Conservation (phyloP, 2,797 vertebrate species). For the Pseudomugil tenellus region DNA sequence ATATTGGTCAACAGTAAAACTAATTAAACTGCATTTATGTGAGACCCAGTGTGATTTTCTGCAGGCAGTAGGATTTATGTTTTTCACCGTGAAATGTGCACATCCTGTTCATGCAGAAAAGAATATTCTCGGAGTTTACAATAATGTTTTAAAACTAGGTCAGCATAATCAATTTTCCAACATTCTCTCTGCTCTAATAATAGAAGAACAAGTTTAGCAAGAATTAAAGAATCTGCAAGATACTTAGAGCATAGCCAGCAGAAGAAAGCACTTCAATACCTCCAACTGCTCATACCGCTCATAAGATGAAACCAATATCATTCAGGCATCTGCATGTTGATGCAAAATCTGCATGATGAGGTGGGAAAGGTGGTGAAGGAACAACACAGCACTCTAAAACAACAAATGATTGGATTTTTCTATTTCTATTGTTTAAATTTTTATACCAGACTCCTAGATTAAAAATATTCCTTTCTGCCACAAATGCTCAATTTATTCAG, state of each 20-base stretch:
- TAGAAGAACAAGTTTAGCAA: conserved; percentile 26
- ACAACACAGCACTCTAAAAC: neutral
- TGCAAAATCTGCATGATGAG: neutral
- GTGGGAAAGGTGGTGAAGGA: neutral
- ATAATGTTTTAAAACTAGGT: conserved; percentile 58
- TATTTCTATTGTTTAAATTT: no score
- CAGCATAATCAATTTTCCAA: conserved; percentile 61
- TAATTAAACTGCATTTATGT: neutral
- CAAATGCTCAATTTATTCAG: neutral
- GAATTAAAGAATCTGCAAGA: conserved; percentile 20
- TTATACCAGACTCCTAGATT: no score
- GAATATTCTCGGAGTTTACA: conserved; percentile 18
- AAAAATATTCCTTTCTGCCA: neutral
- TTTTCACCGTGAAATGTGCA: neutral
- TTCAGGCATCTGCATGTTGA: no score
- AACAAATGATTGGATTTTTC: no score
- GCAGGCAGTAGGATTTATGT: neutral
- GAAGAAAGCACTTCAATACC: neutral
- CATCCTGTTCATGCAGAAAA: neutral
- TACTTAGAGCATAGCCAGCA: neutral
- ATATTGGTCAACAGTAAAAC: neutral
- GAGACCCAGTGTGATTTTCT: neutral
- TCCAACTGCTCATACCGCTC: neutral
- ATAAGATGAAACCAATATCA: neutral
- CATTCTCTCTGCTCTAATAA: conserved; percentile 34